Conservation (phyloP, 2,113 vertebrate genomes). For the Tenebrosternarchus preto region DNA sequence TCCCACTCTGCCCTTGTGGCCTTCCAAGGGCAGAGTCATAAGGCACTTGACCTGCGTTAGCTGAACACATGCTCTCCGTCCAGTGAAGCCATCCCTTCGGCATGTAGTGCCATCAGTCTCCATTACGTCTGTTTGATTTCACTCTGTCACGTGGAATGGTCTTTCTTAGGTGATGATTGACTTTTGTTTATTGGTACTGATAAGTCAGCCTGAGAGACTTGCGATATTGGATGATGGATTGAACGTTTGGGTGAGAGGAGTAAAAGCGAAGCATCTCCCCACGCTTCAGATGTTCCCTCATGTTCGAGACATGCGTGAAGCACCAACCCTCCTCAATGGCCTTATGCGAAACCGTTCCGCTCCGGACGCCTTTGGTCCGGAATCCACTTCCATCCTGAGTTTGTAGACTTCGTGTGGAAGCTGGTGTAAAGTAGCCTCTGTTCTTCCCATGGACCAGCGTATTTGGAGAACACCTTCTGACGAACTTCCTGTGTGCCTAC, state of each 20-base stretch:
- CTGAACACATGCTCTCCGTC: conserved; percentile 1
- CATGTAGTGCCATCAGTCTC: conserved; percentile 3
- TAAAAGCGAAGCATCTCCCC: not conserved
- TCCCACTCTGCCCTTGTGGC: not conserved
- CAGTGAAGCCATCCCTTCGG: not conserved
- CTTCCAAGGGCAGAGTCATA: not conserved
- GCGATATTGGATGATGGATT: not conserved
- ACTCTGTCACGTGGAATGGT: not conserved
- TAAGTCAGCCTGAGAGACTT: conserved; percentile 5
- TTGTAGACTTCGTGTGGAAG: too few species aligned
- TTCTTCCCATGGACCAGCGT: too few species aligned
- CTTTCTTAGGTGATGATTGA: not conserved
- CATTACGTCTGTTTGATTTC: conserved; percentile 12
- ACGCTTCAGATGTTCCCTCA: not conserved
- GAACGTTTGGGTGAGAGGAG: not conserved
- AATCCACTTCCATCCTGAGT: too few species aligned
- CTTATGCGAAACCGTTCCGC: too few species aligned
- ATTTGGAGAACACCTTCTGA: too few species aligned
- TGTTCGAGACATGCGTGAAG: too few species aligned
- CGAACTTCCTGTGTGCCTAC: too few species aligned
- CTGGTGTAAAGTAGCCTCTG: too few species aligned
- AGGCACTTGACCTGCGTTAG: not conserved
- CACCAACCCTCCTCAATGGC: too few species aligned
- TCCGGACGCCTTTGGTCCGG: too few species aligned
- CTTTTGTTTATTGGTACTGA: conserved; percentile 31